A percentile compares a stretch with the other conserved stretches of the same genome.
These are phyloP conservation scores for Hippocampus comes DNA, from an alignment of 2,113 vertebrate genomes.

Conservation along the genomic window DNA sequence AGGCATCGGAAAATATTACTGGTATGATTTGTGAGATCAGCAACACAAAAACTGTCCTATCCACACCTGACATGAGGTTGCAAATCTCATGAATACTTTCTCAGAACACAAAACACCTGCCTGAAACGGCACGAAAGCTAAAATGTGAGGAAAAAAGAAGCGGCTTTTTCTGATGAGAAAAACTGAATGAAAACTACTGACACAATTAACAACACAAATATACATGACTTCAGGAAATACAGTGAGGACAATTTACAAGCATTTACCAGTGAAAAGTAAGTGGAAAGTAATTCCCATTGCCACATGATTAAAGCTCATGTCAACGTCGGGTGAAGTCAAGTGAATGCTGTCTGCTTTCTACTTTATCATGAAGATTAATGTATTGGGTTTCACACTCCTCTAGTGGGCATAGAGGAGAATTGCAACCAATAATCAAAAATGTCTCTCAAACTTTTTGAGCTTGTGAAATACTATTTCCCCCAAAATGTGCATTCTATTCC, in stretches of 20 bases:
- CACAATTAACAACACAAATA: conserved; percentile 11
- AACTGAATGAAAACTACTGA: conserved; percentile 27
- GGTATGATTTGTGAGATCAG: conserved; percentile 1
- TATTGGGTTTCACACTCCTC: conserved; percentile 52
- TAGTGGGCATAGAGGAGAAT: conserved; percentile 51
- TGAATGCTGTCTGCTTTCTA: neutral
- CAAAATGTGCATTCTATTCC: neutral
- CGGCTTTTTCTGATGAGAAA: conserved; percentile 20
- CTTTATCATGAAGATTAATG: neutral
- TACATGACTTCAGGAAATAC: conserved; percentile 1
- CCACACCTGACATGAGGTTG: conserved; percentile 24
- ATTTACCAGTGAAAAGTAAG: conserved; percentile 10
- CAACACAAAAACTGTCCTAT: conserved; percentile 29
- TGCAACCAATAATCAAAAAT: conserved; percentile 24
- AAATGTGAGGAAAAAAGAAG: neutral
- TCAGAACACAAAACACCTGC: conserved; percentile 16
- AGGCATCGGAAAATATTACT: neutral
- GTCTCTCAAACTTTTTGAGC: neutral
- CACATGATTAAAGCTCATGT: neutral
- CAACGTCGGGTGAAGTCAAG: neutral
- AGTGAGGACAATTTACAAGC: neutral
- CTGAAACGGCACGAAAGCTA: neutral
- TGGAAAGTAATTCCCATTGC: neutral
- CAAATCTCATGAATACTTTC: conserved; percentile 37
- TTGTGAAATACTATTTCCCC: neutral